Evolutionary conservation across 1,140 invertebrate species (phyloP), one percentile per base, ranked within the genome.

Genomic region (Achatina immaculata): DNA sequence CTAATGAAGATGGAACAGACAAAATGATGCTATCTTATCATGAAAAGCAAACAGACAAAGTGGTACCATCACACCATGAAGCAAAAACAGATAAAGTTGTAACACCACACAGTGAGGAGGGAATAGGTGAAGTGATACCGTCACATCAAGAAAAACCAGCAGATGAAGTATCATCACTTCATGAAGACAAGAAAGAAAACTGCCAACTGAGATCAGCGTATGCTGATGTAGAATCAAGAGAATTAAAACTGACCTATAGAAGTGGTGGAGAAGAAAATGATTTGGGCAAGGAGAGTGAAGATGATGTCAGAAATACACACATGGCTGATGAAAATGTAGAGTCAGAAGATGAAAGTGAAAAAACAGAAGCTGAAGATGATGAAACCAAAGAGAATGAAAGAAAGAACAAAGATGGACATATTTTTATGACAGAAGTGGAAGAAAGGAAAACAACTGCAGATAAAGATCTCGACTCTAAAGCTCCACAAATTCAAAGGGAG

Each of bases 301-400:
- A n/a, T n/a, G n/a, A n/a, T n/a, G n/a, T n/a, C n/a, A 36, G 7
- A 40, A 9, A 51, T 40, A 72, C 75, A 38, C 31, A 76, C 38
- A 55, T 40, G n/a, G 38, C 73, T 6, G 66, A 76, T 28, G 55
- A 71, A 6, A 40, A 77, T 11, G 73, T 69, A 16, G 62, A 77
- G 66, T 16, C 24, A 21, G 48, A 58, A 36, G 36, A 55, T 51
- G 31, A 75, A 51, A 51, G 28, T 0, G 58, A 72, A 11, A 73
- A 21, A 43, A 66, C 43, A 19, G 74, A 45, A 3, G 74, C 43
- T 43, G 78, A 82, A 34, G 73, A 71, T 34, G 36, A 74, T 16
- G 66, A 80, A 21, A 78, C 43, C 36, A 78, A 74, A 24, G 72
- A 69, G 4, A 75, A 81, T 24, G 78, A 84, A 9, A 73, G 68